phyloP scores from a whole-genome alignment of 2,888 invertebrate species.

The Thereva nobilitata region DNA sequence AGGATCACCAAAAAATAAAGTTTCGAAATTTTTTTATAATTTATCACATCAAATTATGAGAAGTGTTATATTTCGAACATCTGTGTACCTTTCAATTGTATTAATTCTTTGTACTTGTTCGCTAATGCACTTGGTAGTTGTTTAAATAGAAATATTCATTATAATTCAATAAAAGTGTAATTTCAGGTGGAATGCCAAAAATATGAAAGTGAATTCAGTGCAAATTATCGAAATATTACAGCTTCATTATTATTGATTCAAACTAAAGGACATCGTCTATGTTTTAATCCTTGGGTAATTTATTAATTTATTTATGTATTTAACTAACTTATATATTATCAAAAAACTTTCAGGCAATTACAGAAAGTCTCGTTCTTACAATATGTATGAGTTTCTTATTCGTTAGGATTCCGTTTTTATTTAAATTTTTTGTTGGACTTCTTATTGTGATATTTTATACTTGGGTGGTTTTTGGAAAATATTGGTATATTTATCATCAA shows the following conservation, averaged over 20 bases:
- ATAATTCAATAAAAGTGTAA: not conserved
- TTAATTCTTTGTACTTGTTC: slow-evolving; percentile 67
- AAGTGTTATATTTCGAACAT: slow-evolving; percentile 65
- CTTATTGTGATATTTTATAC: slow-evolving; percentile 69
- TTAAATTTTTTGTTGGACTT: slow-evolving; percentile 75
- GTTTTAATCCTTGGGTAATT: slow-evolving; percentile 57
- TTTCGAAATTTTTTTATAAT: slow-evolving; percentile 64
- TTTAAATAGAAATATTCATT: not conserved
- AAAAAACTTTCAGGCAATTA: slow-evolving; percentile 54
- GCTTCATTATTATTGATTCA: slow-evolving; percentile 8
- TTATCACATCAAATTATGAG: slow-evolving; percentile 66
- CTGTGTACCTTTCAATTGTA: slow-evolving; percentile 71
- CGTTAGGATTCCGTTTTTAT: slow-evolving; percentile 78
- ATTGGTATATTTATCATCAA: slow-evolving; percentile 61
- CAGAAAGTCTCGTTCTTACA: slow-evolving; percentile 63
- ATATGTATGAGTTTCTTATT: slow-evolving; percentile 77
- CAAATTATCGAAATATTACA: slow-evolving; percentile 17
- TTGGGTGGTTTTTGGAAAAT: slow-evolving; percentile 69
- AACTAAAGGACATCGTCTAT: slow-evolving; percentile 45
- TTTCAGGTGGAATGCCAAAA: slow-evolving; percentile 47
- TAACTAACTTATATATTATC: not conserved
- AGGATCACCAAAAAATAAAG: slow-evolving; percentile 59
- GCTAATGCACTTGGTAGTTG: slow-evolving; percentile 64
- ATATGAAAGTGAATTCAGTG: slow-evolving; percentile 33
- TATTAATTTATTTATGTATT: slow-evolving; percentile 4